Evolutionary conservation across 1,140 invertebrate genomes (phyloP), one percentile per base, ranked within the genome.

Genomic region (Lepidurus apus): DNA sequence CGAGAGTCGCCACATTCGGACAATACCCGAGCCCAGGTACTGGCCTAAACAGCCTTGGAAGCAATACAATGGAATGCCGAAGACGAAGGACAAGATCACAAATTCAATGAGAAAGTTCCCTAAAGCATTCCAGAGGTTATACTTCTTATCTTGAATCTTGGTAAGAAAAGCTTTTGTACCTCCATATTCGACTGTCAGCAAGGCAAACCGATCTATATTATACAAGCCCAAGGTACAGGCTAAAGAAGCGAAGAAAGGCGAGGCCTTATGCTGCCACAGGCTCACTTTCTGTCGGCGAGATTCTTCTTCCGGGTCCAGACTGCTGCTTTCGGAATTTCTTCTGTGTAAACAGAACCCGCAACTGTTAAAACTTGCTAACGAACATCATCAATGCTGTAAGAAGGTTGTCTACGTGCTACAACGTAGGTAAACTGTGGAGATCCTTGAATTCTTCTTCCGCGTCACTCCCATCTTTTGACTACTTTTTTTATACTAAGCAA

Each of bases 1-100:
- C 74, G 94, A 95, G 81, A 97, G 95, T 81, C 88, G 91, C 94
- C 95, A 97, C 93, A 96, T 95, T 81, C 95, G 93, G 43, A 96
- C 89, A 5, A 93, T 91, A 0, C 94, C 94, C 0, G 92, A 89
- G n/a, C 90, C 89, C 53, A 96, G 86, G 83, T 93, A 91, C 84
- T 95, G 93, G 5, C 95, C 95, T 53, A 96, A 86, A 80, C 93
- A 93, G 83, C 95, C 89, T 84, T 95, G 92, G 74, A 96, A 88
- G 45, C 93, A 93, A 78, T 95, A 89, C 74, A 96, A 84, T 9
- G 95, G 95, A 82, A 96, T 91, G 74, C 95, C 95, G 83, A 96
- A 89, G 45, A 95, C 82, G 45, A 95, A 83, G 0, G 94, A 94
- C 79, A 96, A 87, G 81, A 96, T 86, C 74, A 95, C 85, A 85